Evolutionary conservation across 2,888 invertebrate genomes (phyloP), one percentile per base, ranked within the genome.

Genomic region (Trilocha varians): DNA sequence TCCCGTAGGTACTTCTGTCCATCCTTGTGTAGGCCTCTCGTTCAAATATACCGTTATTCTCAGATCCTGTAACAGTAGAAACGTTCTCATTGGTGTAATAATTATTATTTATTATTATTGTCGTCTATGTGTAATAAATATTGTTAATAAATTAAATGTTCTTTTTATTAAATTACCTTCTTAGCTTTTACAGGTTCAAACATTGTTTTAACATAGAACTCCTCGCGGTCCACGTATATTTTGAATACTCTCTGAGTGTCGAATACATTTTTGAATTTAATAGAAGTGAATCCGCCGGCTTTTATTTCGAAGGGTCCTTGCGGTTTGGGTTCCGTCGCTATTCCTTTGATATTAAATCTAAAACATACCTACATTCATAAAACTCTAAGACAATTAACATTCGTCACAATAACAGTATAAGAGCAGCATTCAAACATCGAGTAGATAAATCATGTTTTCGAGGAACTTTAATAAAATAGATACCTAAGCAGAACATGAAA

Each of bases 231-330:
- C 5, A 75, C 56, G 32, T 57, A 53, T 40, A 83, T 57, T 55
- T 65, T 77, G 42, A 84, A 84, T 38, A 60, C 68, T 47, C 65
- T 59, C 2, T 57, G 50, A 1, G 78, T 71, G 18, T 65, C 60
- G 48, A 83, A 84, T 5, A 83, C 57, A 45, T 85, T 85, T 58
- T 78, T 85, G 47, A 85, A 85, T 13, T 44, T 56, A 14, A 85
- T 76, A 1, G 47, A 48, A 4, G 60, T 55, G 35, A 9, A 70
- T 2, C 68, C 66, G 1, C 82, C 83, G 2, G 65, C 57, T 56
- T 59, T 70, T 40, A 85, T 69, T 46, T 70, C 63, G 35, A 50
- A 76, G 0, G 85, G 85, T 0, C 85, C 85, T 52, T 70, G 75
- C 1, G 85, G 85, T 46, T 75, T 79, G 1, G 85, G 83, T 15